Base-by-base conservation (phyloP, 2,797 vertebrate species). In the Anas bernieri region DNA sequence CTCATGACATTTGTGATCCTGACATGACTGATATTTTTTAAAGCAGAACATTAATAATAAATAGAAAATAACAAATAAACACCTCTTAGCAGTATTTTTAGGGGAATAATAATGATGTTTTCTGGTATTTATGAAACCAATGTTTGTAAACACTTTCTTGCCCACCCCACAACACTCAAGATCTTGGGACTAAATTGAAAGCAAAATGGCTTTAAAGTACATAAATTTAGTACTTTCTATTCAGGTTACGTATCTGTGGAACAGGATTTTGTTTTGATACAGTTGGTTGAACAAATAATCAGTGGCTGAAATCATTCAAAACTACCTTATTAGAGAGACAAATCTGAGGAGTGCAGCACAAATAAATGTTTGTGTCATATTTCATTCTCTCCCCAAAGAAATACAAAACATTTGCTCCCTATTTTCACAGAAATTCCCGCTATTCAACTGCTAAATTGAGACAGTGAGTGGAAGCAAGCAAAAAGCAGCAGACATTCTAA, bases 221-320 rank as follows among this genome's bases (percentile, higher is more conserved):
- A 61, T 76, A 48, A 74, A 62, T 2, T 66, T 64, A 59, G 9
- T 39, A 31, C 3, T 7, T 93, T 88, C 62, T 59, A 17, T 73
- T 35, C 70, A 77, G 12, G 12, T 74, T 37, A 72, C 12, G 5
- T 39, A 43, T 43, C 88, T 83, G 56, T 30, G 17, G 45, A 91
- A 68, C 4, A 56, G 15, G 6, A 39, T 79, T 79, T 83, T 55
- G 28, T 73, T 94, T 89, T 37, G 3, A 48, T 83, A 48, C 11
- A 55, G 26, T 22, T 66, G 26, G 43, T 59, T 86, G 66, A 59
- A 86, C 55, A 86, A 86, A 74, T 56, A 31, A 58, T 70, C 68
- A 46, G 64, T 62, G 50, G 45, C 59, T 83, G 46, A 76, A 91
- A 82, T 88, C 62, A 83, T 12, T 76, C 59, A 76, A 52, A 86